Percentiles rank a stretch among this genome's conserved stretches.
phyloP scores from a whole-genome alignment of 2,113 vertebrate species.

The Pteropus alecto region DNA sequence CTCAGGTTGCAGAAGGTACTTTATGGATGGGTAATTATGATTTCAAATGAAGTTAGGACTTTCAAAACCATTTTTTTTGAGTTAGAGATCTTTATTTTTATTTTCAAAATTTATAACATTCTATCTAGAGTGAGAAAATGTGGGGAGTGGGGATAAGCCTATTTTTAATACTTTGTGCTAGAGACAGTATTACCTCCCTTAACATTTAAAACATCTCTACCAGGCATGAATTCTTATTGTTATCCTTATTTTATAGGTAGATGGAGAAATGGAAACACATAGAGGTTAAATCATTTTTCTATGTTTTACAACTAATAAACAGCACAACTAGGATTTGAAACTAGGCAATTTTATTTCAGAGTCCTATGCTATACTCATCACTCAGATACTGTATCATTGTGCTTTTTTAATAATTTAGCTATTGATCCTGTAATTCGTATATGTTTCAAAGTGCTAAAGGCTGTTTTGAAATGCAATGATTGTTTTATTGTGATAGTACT shows the following conservation, averaged over 20 bases:
- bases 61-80: constrained; percentile 54
- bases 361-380: neutral
- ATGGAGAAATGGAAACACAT: neutral
- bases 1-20: constrained; percentile 54
- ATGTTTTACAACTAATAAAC: neutral
- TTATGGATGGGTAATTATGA: constrained; percentile 66
- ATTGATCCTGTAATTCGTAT: neutral
- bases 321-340: neutral
- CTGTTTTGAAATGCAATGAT: neutral
- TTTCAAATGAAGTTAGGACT: constrained; percentile 67
- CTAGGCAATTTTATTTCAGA: constrained; percentile 37
- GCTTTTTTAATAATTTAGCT: neutral
- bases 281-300: neutral
- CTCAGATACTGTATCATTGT: neutral
- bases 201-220: constrained; percentile 16
- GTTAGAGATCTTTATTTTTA: constrained; percentile 66
- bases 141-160: too few relatives aligned
- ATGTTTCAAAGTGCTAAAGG: neutral
- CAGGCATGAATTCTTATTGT: neutral
- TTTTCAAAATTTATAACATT: constrained; percentile 53
- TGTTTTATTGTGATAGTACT: neutral
- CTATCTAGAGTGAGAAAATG: neutral
- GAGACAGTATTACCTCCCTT: neutral
- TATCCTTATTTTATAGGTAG: neutral
- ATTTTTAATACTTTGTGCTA: neutral